Percentiles rank a stretch among this genome's conserved stretches.
phyloP scores from a whole-genome alignment of 2,888 invertebrate genomes.

The Hesperia comma region DNA sequence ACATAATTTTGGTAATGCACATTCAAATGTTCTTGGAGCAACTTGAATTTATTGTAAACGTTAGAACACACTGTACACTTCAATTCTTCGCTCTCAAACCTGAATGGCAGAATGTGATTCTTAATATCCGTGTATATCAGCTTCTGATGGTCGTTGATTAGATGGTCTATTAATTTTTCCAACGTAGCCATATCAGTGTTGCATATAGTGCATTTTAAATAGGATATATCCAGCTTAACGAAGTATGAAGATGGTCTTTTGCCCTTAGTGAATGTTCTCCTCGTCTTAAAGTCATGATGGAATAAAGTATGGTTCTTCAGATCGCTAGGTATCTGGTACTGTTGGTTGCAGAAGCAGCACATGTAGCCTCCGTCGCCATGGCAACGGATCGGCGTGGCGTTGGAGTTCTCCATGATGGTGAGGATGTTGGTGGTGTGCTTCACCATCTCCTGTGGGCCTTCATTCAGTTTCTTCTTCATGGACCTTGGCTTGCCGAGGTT shows the following conservation, averaged over 20 bases:
- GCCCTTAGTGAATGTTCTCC: constrained; percentile 50
- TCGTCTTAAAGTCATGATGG: constrained; percentile 5
- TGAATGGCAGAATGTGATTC: constrained; percentile 57
- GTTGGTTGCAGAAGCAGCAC: constrained; percentile 52
- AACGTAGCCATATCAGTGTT: constrained; percentile 37
- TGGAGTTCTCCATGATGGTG: constrained; percentile 48
- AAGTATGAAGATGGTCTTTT: constrained; percentile 55
- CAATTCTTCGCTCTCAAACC: constrained; percentile 49
- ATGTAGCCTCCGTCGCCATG: constrained; percentile 45
- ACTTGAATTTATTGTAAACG: constrained; percentile 46
- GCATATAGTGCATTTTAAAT: constrained; percentile 44
- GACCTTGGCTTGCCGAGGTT: not conserved
- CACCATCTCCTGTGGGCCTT: constrained; percentile 2
- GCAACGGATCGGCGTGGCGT: constrained; percentile 49
- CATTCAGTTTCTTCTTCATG: not conserved
- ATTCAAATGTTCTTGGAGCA: constrained; percentile 54
- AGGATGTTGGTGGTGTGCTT: constrained; percentile 18
- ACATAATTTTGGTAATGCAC: constrained; percentile 55
- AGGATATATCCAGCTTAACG: constrained; percentile 60
- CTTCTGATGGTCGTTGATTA: constrained; percentile 44
- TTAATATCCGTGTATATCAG: constrained; percentile 48
- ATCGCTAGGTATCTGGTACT: constrained; percentile 46
- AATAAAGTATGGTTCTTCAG: constrained; percentile 48
- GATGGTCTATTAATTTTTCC: constrained; percentile 42
- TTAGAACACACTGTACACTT: constrained; percentile 47